Conservation (phyloP, 2,113 vertebrate species). For the Marmota monax region DNA sequence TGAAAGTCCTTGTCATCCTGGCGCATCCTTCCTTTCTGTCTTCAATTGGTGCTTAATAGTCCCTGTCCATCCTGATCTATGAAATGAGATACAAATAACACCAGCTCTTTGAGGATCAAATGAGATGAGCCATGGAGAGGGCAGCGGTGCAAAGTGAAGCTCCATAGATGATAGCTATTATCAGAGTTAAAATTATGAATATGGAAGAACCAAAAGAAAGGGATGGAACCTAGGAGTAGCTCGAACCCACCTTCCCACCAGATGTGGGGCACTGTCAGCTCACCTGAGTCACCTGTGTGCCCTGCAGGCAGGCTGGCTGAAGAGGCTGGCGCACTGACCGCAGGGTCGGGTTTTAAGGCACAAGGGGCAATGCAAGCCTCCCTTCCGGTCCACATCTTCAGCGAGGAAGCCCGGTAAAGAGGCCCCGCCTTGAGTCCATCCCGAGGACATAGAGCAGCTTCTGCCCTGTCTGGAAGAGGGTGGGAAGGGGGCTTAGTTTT, state of each 20-base stretch:
- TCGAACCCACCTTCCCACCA: background rate
- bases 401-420: background rate
- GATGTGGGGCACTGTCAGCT: background rate
- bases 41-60: background rate
- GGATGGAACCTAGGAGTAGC: rapidly evolving
- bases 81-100: slow-evolving; percentile 27
- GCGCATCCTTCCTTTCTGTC: background rate
- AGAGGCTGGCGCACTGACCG: background rate
- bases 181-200: background rate
- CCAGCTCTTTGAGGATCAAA: background rate
- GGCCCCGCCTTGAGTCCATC: rapidly evolving
- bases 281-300: background rate
- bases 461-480: background rate
- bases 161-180: background rate
- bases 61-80: background rate
- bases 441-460: background rate
- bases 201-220: background rate
- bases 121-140: background rate
- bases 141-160: background rate
- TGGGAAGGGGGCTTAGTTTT: background rate
- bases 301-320: background rate
- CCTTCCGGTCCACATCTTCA: background rate
- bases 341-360: background rate
- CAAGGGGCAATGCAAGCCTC: background rate
- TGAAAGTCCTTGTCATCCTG: background rate